phyloP scores from a whole-genome alignment of 2,113 vertebrate genomes.

The Platysteira castanea region DNA sequence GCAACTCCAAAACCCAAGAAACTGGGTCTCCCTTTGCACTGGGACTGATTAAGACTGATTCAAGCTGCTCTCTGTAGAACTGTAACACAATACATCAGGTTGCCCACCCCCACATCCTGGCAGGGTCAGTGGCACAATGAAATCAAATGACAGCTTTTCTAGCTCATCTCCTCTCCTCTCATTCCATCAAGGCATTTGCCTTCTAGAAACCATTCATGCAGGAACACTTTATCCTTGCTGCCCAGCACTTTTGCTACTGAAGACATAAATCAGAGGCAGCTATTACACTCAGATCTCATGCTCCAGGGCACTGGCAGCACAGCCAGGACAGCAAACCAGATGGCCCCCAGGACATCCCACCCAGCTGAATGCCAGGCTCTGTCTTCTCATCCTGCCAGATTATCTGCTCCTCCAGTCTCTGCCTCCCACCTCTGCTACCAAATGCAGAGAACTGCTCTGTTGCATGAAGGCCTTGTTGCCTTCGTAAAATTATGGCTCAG shows the following conservation, averaged over 20 bases:
- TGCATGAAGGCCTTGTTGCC: not conserved
- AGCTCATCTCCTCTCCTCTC: not conserved
- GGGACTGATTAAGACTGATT: not conserved
- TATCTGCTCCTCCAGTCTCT: not conserved
- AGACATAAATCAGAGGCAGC: not conserved
- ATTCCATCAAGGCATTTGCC: not conserved
- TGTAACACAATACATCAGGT: not conserved
- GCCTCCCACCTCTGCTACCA: not conserved
- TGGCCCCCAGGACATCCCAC: not conserved
- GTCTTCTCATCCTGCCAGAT: not conserved
- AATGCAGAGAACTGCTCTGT: not conserved
- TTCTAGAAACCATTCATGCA: not conserved
- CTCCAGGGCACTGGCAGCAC: not conserved
- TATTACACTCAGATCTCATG: not conserved
- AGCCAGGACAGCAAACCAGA: not conserved
- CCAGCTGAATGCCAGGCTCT: not conserved
- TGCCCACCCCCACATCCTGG: not conserved
- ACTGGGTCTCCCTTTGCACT: not conserved
- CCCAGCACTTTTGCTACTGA: not conserved
- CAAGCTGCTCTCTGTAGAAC: not conserved
- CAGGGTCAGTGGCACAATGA: slow-evolving; percentile 3
- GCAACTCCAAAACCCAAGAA: not conserved
- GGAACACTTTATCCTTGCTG: not conserved
- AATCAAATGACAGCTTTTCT: not conserved
- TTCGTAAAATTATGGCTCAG: no score